phyloP scores from a whole-genome alignment of 2,888 invertebrate species.

The Serripes groenlandicus region DNA sequence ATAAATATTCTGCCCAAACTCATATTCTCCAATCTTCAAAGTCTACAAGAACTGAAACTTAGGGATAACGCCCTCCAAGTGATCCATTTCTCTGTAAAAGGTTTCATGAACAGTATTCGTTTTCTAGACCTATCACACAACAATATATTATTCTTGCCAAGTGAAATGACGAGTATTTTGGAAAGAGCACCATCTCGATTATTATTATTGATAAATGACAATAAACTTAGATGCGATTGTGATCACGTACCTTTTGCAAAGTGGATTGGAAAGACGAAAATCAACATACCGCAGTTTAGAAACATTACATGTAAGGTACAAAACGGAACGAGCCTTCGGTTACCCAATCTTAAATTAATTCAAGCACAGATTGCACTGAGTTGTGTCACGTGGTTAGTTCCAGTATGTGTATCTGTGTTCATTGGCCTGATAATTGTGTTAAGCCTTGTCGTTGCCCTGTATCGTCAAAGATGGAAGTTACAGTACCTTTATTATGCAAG shows the following conservation, averaged over 20 bases:
- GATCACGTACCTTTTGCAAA: constrained; percentile 12
- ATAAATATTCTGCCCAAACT: constrained; percentile 36
- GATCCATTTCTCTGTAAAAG: constrained; percentile 17
- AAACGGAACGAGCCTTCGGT: constrained; percentile 1
- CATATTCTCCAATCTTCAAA: constrained; percentile 21
- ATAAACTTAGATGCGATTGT: constrained; percentile 34
- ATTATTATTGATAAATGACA: constrained; percentile 8
- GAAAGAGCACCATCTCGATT: constrained; percentile 14
- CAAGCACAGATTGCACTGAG: constrained; percentile 14
- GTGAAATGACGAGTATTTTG: constrained; percentile 4
- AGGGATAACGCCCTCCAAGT: constrained; percentile 27
- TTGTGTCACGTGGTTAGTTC: constrained; percentile 36
- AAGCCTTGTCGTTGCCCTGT: constrained; percentile 21
- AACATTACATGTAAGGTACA: constrained; percentile 6
- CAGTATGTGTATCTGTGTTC: constrained; percentile 25
- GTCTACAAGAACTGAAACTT: constrained; percentile 13
- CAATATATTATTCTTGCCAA: constrained; percentile 25
- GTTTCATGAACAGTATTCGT: constrained; percentile 7
- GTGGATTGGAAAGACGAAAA: constrained; percentile 32
- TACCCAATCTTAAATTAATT: constrained; percentile 7
- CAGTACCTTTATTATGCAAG: constrained; percentile 44
- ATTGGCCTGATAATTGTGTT: constrained; percentile 18
- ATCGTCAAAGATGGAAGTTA: constrained; percentile 48
- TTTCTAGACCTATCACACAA: constrained; percentile 38
- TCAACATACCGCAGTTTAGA: constrained; percentile 2